Percentiles rank a stretch among this genome's conserved stretches.
These are phyloP conservation scores for Drosophila parabipectinata DNA, from an alignment of 1,140 invertebrate species.

Conservation along the genomic window DNA sequence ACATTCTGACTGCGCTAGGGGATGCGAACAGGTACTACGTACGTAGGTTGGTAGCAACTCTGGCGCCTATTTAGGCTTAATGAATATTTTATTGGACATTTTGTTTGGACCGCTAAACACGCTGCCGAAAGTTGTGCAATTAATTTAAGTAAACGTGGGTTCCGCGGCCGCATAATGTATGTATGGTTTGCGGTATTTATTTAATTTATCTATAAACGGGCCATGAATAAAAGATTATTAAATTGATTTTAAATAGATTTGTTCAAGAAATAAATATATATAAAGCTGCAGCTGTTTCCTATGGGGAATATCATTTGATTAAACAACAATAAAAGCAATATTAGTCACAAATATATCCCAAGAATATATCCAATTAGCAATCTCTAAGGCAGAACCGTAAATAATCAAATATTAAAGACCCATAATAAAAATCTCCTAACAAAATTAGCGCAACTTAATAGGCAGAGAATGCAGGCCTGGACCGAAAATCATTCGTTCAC, in stretches of 20 bases:
- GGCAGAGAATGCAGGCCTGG: constrained; percentile 11
- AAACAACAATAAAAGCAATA: constrained; percentile 1
- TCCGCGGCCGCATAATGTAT: background rate
- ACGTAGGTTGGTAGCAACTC: constrained; percentile 24
- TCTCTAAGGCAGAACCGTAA: constrained; percentile 17
- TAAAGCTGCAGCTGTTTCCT: too few species aligned
- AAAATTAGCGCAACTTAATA: constrained; percentile 34
- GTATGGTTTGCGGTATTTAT: background rate
- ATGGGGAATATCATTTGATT: background rate
- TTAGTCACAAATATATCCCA: constrained; percentile 14
- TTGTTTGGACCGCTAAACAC: constrained; percentile 43
- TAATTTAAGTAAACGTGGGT: constrained; percentile 55
- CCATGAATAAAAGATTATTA: background rate
- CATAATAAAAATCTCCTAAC: background rate
- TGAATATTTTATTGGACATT: constrained; percentile 75
- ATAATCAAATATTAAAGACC: constrained; percentile 22
- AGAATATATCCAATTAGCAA: constrained; percentile 48
- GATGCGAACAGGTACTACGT: constrained; percentile 23
- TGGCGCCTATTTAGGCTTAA: constrained; percentile 58
- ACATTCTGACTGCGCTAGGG: constrained; percentile 58
- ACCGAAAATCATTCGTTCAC: constrained; percentile 10
- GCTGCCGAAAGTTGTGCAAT: constrained; percentile 48
- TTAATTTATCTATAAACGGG: background rate
- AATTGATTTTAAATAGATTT: background rate
- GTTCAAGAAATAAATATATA: too few species aligned